Base-by-base conservation (phyloP, 92 coral and sea anemone genomes). In the Montipora capitata region DNA sequence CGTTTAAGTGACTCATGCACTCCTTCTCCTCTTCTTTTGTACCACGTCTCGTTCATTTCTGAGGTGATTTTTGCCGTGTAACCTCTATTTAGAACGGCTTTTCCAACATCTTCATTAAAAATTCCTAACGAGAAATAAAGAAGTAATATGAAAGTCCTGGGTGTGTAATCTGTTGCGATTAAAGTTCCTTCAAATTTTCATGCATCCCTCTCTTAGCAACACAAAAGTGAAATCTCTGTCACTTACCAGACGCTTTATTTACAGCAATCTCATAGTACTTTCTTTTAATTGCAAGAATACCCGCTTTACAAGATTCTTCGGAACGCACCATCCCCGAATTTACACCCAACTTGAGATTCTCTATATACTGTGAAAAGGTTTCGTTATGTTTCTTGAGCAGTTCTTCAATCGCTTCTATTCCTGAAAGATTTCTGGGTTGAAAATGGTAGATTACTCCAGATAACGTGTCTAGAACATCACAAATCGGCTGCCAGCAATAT, bases 301-400 rank as follows among this genome's bases (percentile, higher is more conserved):
- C 99, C 18, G 96, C 96, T 42, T 52, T 80, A 66, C 99, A 97
- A n/a, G 96, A 91, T 44, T 84, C 89, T 3, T 57, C 77, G 3
- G 98, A 90, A 3, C 99, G 98, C 5, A 97, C 98, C 98, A 97
- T 97, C 0, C 99, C 99, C 4, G 91, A 58, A 17, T 48, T 91
- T 9, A 97, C 98, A 40, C 99, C 99, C 58, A 92, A 64, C 66
- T 86, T 91, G 77, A 97, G 92, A 79, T 97, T 97, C 56, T 95
- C 92, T 62, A 85, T 82, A 82, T 94, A 96, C 89, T 93, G 96
- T 17, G 80, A 78, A 54, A 96, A 70, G 3, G 95, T 81, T 0
- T 86, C 68, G 10, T 93, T 90, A 65, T 86, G 85, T 44, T 74
- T 69, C 70, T 78, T 72, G 3, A 97, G 56, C 16, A 90, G 48